Evolutionary conservation across 2,888 invertebrate species (phyloP).

Genomic region (Thymelicus lineola): DNA sequence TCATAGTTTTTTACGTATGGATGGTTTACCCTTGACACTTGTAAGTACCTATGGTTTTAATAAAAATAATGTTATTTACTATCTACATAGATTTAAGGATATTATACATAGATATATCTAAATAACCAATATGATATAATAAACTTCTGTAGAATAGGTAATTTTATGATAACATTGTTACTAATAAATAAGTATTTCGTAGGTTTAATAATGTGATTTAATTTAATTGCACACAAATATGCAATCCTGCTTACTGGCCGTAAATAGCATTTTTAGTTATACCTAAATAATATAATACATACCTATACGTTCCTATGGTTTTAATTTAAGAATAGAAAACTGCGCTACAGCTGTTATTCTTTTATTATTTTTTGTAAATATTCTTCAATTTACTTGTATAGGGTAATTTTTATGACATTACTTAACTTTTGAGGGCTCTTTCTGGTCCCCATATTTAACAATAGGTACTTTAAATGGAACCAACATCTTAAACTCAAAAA

Average conservation of each 20-base stretch:
- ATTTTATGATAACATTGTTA: not conserved
- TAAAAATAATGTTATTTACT: constrained; percentile 3
- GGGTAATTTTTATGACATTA: too few species aligned
- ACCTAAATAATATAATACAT: not conserved
- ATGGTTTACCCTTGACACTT: constrained; percentile 1
- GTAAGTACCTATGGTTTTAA: not conserved
- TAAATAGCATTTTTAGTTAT: not conserved
- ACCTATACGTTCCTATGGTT: not conserved
- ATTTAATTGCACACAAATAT: not conserved
- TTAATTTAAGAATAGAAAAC: not conserved
- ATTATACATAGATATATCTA: not conserved
- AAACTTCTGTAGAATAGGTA: not conserved
- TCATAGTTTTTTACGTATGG: not conserved
- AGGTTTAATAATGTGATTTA: not conserved
- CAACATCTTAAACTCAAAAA: too few species aligned
- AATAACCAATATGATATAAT: not conserved
- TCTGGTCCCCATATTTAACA: too few species aligned
- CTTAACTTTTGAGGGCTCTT: too few species aligned
- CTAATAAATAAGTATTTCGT: not conserved
- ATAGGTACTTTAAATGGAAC: too few species aligned
- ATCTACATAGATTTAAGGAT: not conserved
- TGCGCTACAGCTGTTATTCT: too few species aligned
- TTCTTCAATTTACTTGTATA: too few species aligned
- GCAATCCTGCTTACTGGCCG: not conserved
- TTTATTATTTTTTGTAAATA: too few species aligned